These are phyloP conservation scores for Boleophthalmus pectinirostris DNA, from an alignment of 2,113 vertebrate species.

Conservation along the genomic window DNA sequence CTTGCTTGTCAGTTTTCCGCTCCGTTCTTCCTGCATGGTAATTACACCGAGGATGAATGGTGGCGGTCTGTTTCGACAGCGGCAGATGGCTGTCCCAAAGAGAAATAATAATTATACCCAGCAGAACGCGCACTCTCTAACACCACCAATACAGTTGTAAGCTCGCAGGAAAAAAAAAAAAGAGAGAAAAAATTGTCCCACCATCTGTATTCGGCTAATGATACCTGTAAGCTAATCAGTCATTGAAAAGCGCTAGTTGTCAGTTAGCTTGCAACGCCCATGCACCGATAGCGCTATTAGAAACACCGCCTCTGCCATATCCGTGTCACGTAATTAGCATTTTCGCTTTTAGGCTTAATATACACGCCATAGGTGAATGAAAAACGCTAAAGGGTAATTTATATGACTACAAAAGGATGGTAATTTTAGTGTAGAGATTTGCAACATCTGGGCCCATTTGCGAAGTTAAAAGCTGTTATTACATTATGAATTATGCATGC, in stretches of 20 bases:
- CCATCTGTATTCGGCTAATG: slow-evolving; percentile 74
- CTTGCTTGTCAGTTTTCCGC: slow-evolving; percentile 61
- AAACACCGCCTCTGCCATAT: background rate
- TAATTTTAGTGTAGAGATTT: slow-evolving; percentile 37
- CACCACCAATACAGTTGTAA: slow-evolving; percentile 21
- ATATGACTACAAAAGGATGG: slow-evolving; percentile 7
- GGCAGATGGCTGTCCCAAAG: slow-evolving; percentile 76
- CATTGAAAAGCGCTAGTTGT: slow-evolving; percentile 66
- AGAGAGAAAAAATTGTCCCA: slow-evolving; percentile 18
- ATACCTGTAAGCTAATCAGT: slow-evolving; percentile 71
- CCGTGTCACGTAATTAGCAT: slow-evolving; percentile 9
- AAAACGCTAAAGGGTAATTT: slow-evolving; percentile 17
- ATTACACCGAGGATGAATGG: slow-evolving; percentile 73
- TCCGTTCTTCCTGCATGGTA: slow-evolving; percentile 63
- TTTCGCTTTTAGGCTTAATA: slow-evolving; percentile 14
- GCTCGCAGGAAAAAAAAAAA: slow-evolving; percentile 15
- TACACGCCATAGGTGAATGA: slow-evolving; percentile 18
- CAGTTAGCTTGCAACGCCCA: slow-evolving; percentile 58
- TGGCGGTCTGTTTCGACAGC: slow-evolving; percentile 64
- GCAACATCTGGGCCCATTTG: slow-evolving; percentile 38
- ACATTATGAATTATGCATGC: slow-evolving; percentile 58
- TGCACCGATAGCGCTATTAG: slow-evolving; percentile 61
- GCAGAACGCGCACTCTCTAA: slow-evolving; percentile 23
- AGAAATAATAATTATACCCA: slow-evolving; percentile 73
- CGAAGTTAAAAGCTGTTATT: slow-evolving; percentile 50